These are phyloP conservation scores for Siphlonurus alternatus DNA, from an alignment of 2,888 invertebrate genomes.

Conservation along the genomic window DNA sequence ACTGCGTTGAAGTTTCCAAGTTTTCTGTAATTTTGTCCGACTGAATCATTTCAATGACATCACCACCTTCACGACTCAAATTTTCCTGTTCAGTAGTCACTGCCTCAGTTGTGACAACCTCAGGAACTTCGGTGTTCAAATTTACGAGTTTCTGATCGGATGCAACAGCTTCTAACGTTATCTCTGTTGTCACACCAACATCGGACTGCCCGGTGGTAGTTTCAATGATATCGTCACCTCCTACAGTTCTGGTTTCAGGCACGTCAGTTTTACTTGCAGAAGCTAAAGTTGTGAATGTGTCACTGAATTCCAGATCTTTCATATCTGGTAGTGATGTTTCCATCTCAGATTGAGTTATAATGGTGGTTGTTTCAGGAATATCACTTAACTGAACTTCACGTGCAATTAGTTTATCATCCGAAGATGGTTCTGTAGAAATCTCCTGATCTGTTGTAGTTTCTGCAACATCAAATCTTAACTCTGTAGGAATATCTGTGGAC, in stretches of 20 bases:
- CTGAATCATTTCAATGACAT: neutral
- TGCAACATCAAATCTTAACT: neutral
- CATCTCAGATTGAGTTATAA: neutral
- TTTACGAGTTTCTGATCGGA: neutral
- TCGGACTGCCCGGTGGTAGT: neutral
- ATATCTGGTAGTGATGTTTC: neutral
- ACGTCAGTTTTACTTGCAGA: neutral
- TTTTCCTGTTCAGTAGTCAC: neutral
- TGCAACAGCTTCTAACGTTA: neutral
- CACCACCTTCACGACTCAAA: neutral
- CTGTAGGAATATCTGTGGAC: neutral
- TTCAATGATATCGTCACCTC: neutral
- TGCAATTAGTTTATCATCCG: too few species aligned
- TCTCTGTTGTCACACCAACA: neutral
- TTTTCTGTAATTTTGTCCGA: neutral
- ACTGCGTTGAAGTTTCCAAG: neutral
- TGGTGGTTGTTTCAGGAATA: neutral
- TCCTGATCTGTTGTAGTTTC: neutral
- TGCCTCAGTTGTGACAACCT: neutral
- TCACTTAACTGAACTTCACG: too few species aligned
- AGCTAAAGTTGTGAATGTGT: neutral
- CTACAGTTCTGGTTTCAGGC: neutral
- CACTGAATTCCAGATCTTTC: neutral
- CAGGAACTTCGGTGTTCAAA: neutral
- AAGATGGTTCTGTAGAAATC: neutral